Conservation (phyloP, 2,888 invertebrate species). For the Schizaphis graminum region DNA sequence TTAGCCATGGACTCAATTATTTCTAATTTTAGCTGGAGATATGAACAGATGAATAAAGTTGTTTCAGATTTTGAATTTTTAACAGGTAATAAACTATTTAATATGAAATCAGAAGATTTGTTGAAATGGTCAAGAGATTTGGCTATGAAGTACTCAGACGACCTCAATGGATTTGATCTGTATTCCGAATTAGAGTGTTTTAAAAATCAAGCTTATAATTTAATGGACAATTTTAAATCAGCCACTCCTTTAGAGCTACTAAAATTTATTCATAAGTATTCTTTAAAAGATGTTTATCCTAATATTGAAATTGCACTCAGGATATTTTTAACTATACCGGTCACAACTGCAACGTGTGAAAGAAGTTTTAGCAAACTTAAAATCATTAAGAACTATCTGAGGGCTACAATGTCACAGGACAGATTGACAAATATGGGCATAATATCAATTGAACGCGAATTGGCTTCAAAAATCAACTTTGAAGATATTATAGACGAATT, state of each 20-base stretch:
- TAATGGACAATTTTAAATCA: not conserved
- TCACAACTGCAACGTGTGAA: not conserved
- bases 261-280: not conserved
- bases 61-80: no score
- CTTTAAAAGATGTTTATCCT: not conserved
- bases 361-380: not conserved
- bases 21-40: no score
- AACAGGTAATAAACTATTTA: no score
- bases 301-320: not conserved
- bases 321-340: conserved; percentile 11
- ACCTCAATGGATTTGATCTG: no score
- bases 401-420: not conserved
- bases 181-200: conserved; percentile 7
- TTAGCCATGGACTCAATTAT: no score
- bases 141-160: no score
- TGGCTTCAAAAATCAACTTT: not conserved
- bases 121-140: no score
- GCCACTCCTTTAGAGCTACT: conserved; percentile 1
- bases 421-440: not conserved
- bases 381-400: not conserved
- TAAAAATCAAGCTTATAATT: conserved; percentile 4
- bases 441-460: not conserved
- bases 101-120: no score
- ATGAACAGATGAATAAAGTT: no score
- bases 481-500: no score